Conservation (phyloP, 2,113 vertebrate species). For the Oreotrochilus melanogaster region DNA sequence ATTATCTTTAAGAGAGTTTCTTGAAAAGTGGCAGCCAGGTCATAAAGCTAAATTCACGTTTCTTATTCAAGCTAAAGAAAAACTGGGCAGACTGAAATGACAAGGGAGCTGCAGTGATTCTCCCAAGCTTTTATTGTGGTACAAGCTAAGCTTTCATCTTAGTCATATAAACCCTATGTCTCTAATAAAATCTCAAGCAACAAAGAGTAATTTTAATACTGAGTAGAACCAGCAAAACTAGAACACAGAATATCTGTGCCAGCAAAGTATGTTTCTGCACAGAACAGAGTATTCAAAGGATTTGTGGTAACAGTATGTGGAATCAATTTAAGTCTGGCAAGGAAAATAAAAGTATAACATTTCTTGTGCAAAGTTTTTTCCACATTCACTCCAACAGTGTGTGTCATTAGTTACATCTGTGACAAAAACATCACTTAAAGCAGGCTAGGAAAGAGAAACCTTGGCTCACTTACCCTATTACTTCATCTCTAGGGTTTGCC, state of each 20-base stretch:
- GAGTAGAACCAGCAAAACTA: background rate
- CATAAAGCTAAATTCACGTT: background rate
- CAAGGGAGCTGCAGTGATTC: background rate
- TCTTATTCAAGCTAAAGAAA: background rate
- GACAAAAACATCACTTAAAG: slow-evolving; percentile 51
- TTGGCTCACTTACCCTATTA: slow-evolving; percentile 31
- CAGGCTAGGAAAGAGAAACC: slow-evolving; percentile 30
- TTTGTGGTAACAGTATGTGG: slow-evolving; percentile 55
- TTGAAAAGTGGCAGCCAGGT: background rate
- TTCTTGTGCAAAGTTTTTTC: slow-evolving; percentile 72
- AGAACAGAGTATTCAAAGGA: slow-evolving; percentile 41
- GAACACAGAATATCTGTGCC: background rate
- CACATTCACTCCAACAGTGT: slow-evolving; percentile 58
- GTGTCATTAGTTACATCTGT: slow-evolving; percentile 75
- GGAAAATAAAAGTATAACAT: slow-evolving; percentile 60
- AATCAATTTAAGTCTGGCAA: slow-evolving; percentile 73
- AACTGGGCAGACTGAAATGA: background rate
- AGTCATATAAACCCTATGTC: background rate
- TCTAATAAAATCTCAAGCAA: background rate
- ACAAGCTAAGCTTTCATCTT: background rate
- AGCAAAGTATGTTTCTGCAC: slow-evolving; percentile 22
- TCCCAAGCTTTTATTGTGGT: background rate
- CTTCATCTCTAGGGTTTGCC: slow-evolving; percentile 38
- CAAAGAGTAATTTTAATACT: background rate
- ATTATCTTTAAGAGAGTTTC: background rate